Percentiles rank a stretch among this genome's conserved stretches.
Evolutionary conservation across 2,797 vertebrate species (phyloP).

Genomic region (Enteromius trimaculatus): DNA sequence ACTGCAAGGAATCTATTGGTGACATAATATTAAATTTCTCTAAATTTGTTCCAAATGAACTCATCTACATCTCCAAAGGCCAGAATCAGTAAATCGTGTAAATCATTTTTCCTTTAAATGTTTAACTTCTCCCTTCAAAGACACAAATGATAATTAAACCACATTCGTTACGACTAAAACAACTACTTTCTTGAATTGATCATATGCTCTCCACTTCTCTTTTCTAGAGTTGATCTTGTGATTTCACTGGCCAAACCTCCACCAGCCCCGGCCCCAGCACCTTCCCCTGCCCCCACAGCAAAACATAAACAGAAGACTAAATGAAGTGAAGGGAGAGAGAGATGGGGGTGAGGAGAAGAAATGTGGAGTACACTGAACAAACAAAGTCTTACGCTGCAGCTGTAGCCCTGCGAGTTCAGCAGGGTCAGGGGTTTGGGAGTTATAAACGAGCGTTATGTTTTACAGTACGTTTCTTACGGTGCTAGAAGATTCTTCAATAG

Average conservation of each 20-base stretch:
- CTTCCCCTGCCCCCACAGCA: conserved; percentile 57
- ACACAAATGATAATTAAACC: not conserved
- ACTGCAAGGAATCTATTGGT: not conserved
- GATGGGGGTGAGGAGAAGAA: conserved; percentile 23
- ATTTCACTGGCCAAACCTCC: conserved; percentile 64
- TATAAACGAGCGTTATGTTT: conserved; percentile 22
- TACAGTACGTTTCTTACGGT: conserved; percentile 40
- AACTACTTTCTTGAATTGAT: not conserved
- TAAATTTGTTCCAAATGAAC: not conserved
- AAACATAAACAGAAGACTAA: conserved; percentile 81
- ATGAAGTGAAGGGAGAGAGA: conserved; percentile 64
- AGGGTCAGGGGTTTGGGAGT: conserved; percentile 17
- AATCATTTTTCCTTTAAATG: not conserved
- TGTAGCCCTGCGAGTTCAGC: not conserved
- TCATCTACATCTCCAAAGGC: not conserved
- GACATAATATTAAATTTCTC: not conserved
- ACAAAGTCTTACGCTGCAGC: conserved; percentile 52
- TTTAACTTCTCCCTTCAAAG: not conserved
- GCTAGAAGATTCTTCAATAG: conserved; percentile 25
- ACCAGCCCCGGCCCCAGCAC: conserved; percentile 58
- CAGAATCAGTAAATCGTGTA: not conserved
- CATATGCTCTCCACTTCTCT: not conserved
- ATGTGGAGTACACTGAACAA: conserved; percentile 22
- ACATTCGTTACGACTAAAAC: not conserved
- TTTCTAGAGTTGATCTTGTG: conserved; percentile 68